A percentile compares a stretch with the other conserved stretches of the same genome.
These are phyloP conservation scores for Apis cerana DNA, from an alignment of 1,140 invertebrate species.

Conservation along the genomic window DNA sequence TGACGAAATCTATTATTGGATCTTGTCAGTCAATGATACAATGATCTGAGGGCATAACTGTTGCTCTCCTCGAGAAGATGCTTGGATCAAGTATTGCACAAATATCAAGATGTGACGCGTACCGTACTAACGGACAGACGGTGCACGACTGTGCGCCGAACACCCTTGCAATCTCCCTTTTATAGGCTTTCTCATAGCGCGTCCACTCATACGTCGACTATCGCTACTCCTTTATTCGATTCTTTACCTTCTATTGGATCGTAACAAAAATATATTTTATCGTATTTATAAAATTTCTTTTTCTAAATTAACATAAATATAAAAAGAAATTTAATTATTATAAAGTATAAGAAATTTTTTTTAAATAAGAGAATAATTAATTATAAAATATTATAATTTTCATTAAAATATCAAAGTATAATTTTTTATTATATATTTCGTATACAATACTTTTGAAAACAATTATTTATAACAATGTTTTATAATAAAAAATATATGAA, in stretches of 20 bases:
- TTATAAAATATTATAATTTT: background rate
- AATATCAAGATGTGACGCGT: slow-evolving; percentile 38
- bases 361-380: background rate
- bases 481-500: background rate
- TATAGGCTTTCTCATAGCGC: slow-evolving; percentile 57
- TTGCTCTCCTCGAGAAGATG: slow-evolving; percentile 52
- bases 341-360: background rate
- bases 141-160: slow-evolving; percentile 66
- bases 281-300: background rate
- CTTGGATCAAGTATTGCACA: slow-evolving; percentile 24
- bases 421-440: slow-evolving; percentile 14
- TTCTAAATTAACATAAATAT: no score
- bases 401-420: background rate
- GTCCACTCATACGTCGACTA: slow-evolving; percentile 60
- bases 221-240: slow-evolving; percentile 45
- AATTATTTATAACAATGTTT: background rate
- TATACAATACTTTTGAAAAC: background rate
- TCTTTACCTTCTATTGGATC: background rate
- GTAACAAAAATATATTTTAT: background rate
- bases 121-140: slow-evolving; percentile 55
- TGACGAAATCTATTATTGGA: slow-evolving; percentile 44
- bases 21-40: slow-evolving; percentile 30
- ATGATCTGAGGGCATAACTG: slow-evolving; percentile 61
- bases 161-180: slow-evolving; percentile 65
- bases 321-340: background rate